These are phyloP conservation scores for Hedychridium roseum DNA, from an alignment of 2,888 invertebrate genomes.

Conservation along the genomic window DNA sequence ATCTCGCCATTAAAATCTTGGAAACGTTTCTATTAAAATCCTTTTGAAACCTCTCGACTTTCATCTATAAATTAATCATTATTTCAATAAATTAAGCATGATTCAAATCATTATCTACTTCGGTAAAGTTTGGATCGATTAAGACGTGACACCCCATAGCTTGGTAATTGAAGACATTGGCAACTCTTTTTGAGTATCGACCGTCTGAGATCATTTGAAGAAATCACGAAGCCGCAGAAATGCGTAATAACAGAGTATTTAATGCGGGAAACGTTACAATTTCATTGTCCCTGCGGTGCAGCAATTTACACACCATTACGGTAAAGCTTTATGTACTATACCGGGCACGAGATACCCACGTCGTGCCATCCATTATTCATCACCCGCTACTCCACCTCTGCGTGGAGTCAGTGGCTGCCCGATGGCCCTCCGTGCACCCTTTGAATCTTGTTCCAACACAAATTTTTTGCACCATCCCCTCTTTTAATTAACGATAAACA, in stretches of 20 bases:
- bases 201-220: too few species aligned
- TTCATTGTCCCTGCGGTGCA: constrained; percentile 55
- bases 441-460: constrained; percentile 1
- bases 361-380: constrained; percentile 61
- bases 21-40: too few species aligned
- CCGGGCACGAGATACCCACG: constrained; percentile 47
- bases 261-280: constrained; percentile 49
- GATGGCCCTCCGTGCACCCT: constrained; percentile 19
- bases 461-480: background rate
- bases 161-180: too few species aligned
- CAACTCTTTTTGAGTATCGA: too few species aligned
- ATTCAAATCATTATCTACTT: too few species aligned
- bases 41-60: too few species aligned
- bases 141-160: too few species aligned
- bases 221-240: constrained; percentile 47
- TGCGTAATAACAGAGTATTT: constrained; percentile 54
- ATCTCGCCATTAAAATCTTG: too few species aligned
- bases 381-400: constrained; percentile 48
- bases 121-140: too few species aligned
- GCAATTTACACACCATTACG: constrained; percentile 59
- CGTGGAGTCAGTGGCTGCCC: constrained; percentile 33
- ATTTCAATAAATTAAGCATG: too few species aligned
- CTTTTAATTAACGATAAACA: background rate
- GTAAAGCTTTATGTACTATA: constrained; percentile 50
- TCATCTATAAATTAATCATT: too few species aligned